A percentile compares a stretch with the other conserved stretches of the same genome.
phyloP scores from a whole-genome alignment of 2,797 vertebrate genomes.

The Anabas testudineus region DNA sequence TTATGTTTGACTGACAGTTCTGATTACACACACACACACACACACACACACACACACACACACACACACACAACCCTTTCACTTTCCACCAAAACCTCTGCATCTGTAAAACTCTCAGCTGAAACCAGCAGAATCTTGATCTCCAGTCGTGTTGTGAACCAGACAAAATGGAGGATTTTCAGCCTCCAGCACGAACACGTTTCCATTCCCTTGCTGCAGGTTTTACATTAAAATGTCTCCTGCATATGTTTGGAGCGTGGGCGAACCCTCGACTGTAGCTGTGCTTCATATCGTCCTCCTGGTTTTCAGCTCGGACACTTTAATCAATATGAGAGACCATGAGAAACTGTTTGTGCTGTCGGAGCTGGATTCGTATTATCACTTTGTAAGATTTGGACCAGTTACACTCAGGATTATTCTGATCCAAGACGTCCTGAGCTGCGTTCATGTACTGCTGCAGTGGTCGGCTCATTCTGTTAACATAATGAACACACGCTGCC shows the following conservation, averaged over 20 bases:
- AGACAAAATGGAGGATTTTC: slow-evolving; percentile 39
- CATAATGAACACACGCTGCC: too few species aligned
- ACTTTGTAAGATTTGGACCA: too few species aligned
- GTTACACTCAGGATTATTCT: too few species aligned
- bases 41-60: slow-evolving; percentile 11
- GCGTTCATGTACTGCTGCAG: too few species aligned
- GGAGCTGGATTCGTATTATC: not conserved
- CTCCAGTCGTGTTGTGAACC: not conserved
- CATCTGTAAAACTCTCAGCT: not conserved
- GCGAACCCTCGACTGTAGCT: slow-evolving; percentile 23
- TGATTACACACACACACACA: slow-evolving; percentile 16
- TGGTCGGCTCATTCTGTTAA: too few species aligned
- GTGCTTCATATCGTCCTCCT: slow-evolving; percentile 14
- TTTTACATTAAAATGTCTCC: slow-evolving; percentile 24
- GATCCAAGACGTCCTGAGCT: too few species aligned
- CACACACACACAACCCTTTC: not conserved
- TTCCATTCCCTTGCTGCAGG: not conserved
- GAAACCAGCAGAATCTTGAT: slow-evolving; percentile 10
- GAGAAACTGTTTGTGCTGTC: slow-evolving; percentile 7
- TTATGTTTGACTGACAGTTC: slow-evolving; percentile 49
- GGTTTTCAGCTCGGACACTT: slow-evolving; percentile 11
- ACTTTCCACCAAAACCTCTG: not conserved
- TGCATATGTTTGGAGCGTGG: not conserved
- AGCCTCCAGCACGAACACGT: not conserved
- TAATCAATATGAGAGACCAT: slow-evolving; percentile 24